phyloP scores from a whole-genome alignment of 2,888 invertebrate species.

The Clanis bilineata region DNA sequence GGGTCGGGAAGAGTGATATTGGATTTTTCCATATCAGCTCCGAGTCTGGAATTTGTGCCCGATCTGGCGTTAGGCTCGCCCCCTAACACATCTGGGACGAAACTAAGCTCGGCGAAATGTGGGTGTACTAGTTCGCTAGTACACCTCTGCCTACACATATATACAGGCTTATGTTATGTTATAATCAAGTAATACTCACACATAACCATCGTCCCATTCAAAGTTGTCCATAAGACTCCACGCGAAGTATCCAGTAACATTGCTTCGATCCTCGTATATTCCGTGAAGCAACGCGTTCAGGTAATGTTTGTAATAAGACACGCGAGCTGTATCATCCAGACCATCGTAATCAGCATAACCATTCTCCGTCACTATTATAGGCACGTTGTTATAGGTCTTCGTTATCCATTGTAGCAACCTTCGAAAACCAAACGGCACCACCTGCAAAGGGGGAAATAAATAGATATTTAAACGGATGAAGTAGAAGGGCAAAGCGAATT shows the following conservation, averaged over 20 bases:
- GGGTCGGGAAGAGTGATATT: no score
- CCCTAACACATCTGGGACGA: no score
- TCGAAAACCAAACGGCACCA: slow-evolving; percentile 82
- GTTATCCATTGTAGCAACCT: slow-evolving; percentile 80
- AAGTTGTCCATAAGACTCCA: slow-evolving; percentile 94
- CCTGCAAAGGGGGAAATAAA: slow-evolving; percentile 52
- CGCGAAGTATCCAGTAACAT: slow-evolving; percentile 87
- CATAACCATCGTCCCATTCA: slow-evolving; percentile 91
- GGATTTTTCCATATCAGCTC: no score
- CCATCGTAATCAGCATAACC: slow-evolving; percentile 79
- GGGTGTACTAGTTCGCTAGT: no score
- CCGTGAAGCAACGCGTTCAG: slow-evolving; percentile 73
- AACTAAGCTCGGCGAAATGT: no score
- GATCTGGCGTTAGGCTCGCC: no score
- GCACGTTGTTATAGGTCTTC: slow-evolving; percentile 74
- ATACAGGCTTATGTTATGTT: no score
- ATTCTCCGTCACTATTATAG: slow-evolving; percentile 81
- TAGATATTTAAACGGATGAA: no score
- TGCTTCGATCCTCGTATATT: slow-evolving; percentile 83
- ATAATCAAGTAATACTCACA: slow-evolving; percentile 84
- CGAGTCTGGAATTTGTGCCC: no score
- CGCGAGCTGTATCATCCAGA: slow-evolving; percentile 77
- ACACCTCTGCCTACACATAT: no score
- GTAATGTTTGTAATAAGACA: slow-evolving; percentile 82
- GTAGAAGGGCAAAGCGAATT: no score